These are phyloP conservation scores for Mergus octosetaceus DNA, from an alignment of 2,797 vertebrate species.

Conservation along the genomic window DNA sequence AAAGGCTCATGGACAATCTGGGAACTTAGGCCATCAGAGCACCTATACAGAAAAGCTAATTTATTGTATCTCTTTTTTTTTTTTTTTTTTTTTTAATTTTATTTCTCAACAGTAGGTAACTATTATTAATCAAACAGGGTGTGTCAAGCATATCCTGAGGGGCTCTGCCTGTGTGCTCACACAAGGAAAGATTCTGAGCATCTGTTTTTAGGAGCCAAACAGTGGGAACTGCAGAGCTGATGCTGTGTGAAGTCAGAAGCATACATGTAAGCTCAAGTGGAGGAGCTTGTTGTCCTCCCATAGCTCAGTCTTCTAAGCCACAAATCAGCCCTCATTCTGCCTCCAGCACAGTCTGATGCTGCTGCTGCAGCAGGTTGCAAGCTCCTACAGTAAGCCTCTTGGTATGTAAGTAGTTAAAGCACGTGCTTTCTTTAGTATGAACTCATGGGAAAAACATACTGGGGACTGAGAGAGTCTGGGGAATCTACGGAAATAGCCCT, in stretches of 20 bases:
- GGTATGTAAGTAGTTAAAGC: not conserved
- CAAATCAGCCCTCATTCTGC: not conserved
- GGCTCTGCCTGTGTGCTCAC: not conserved
- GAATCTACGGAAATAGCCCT: not conserved
- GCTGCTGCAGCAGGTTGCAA: not conserved
- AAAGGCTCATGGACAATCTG: not conserved
- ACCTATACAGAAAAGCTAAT: not conserved
- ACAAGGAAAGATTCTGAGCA: not conserved
- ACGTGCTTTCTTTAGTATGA: not conserved
- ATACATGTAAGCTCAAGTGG: not conserved
- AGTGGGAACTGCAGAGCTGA: not conserved
- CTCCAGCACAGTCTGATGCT: not conserved
- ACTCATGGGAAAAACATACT: not conserved
- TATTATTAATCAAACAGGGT: not conserved
- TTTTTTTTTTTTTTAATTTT: too few species aligned
- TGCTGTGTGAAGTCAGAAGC: not conserved
- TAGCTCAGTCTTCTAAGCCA: not conserved
- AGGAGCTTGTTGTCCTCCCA: not conserved
- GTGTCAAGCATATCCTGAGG: not conserved
- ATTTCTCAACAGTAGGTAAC: too few species aligned
- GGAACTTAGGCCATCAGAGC: not conserved
- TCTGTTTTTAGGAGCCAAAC: not conserved
- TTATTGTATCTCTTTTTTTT: not conserved
- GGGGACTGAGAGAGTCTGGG: not conserved
- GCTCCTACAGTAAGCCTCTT: not conserved